A percentile compares a stretch with the other conserved stretches of the same genome.
These are phyloP conservation scores for Blera fallax DNA, from an alignment of 2,888 invertebrate species.

Conservation along the genomic window DNA sequence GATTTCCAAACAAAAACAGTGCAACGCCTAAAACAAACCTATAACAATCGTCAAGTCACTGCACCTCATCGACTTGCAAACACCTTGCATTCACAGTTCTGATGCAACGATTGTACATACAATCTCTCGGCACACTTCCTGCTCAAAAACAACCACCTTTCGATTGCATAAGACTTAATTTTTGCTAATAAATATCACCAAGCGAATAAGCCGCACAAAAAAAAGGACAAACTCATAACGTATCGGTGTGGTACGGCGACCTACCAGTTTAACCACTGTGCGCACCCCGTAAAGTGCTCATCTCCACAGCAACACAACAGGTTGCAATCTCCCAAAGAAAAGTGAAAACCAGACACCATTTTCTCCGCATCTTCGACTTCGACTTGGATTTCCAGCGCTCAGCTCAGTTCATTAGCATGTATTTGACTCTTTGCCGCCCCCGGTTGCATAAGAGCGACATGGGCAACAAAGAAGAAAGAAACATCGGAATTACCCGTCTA, in stretches of 20 bases:
- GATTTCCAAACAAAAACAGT: conserved; percentile 9
- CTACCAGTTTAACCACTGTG: conserved; percentile 66
- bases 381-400: conserved; percentile 38
- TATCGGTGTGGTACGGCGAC: conserved; percentile 15
- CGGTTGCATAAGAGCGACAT: conserved; percentile 42
- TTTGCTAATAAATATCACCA: conserved; percentile 66
- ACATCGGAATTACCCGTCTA: conserved; percentile 44
- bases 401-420: conserved; percentile 63
- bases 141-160: conserved; percentile 49
- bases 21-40: conserved; percentile 23
- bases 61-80: conserved; percentile 36
- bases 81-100: conserved; percentile 27
- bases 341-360: conserved; percentile 69
- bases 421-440: conserved; percentile 60
- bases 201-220: conserved; percentile 21
- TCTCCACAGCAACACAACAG: conserved; percentile 37
- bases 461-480: background rate
- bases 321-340: conserved; percentile 60
- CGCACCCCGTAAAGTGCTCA: conserved; percentile 63
- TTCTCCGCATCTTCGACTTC: conserved; percentile 30
- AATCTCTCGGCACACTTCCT: conserved; percentile 61
- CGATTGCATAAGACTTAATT: conserved; percentile 60
- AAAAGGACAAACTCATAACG: conserved; percentile 52
- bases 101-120: conserved; percentile 49
- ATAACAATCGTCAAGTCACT: conserved; percentile 52